Percentiles rank a stretch among this genome's conserved stretches.
These are phyloP conservation scores for Adelognathus sp. DNA, from an alignment of 2,888 invertebrate species.

Conservation along the genomic window DNA sequence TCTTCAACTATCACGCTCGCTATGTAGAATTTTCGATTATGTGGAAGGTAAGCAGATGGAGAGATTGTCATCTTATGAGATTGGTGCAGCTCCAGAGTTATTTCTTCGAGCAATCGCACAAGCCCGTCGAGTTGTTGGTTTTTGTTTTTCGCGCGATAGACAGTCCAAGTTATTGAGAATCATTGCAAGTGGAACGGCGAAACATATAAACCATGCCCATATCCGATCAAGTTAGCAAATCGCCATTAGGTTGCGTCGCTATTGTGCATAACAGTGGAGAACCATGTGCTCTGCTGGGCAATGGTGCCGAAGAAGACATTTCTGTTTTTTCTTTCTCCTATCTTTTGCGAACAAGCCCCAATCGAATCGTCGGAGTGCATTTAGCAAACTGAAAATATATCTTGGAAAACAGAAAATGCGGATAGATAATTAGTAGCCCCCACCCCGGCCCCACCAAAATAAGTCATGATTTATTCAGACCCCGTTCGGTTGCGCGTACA, in stretches of 20 bases:
- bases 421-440: conserved; percentile 62
- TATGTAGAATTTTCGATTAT: background rate
- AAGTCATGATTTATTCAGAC: conserved; percentile 63
- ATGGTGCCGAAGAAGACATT: conserved; percentile 25
- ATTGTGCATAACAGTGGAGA: conserved; percentile 13
- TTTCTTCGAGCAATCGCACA: conserved; percentile 37
- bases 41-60: background rate
- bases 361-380: conserved; percentile 6
- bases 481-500: conserved; percentile 40
- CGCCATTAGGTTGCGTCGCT: conserved; percentile 29
- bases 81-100: conserved; percentile 28
- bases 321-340: background rate
- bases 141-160: conserved; percentile 17
- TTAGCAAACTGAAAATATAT: conserved; percentile 51
- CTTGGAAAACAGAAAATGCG: conserved; percentile 52
- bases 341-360: conserved; percentile 6
- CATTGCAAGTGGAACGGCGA: conserved; percentile 32
- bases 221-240: conserved; percentile 41
- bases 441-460: conserved; percentile 57
- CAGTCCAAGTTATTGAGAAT: conserved; percentile 27
- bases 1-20: background rate
- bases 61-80: conserved; percentile 1
- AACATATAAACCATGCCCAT: conserved; percentile 52
- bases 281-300: conserved; percentile 30
- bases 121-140: background rate